Base-by-base conservation (phyloP, 1,140 invertebrate genomes). In the Drosophila baimaii region DNA sequence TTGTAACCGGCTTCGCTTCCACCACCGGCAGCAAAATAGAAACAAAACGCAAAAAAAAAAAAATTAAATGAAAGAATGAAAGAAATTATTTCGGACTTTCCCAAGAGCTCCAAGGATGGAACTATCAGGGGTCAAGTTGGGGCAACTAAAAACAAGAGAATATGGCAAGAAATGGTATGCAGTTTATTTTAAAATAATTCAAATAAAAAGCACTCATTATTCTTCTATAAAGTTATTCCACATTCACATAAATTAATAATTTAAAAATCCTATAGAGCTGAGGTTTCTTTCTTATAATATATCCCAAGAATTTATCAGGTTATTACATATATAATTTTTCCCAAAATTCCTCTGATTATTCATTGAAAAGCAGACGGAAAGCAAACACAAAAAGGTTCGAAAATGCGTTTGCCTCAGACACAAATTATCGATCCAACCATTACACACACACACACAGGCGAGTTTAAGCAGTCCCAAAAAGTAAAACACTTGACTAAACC, bases 331-430 rank as follows among this genome's bases (percentile, higher is more conserved):
- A 46, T 23, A 33, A n/a, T 8, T 44, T 63, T 25, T 9, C 9
- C 27, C 3, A 21, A 63, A 31, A 17, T 21, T 7, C 12, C 37
- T 17, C 9, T 21, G 44, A 43, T 41, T 68, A 25, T 51, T 68
- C 25, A 54, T 47, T 39, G 23, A 52, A 35, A 52, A 10, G 12
- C 31, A 37, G 41, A 29, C 43, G 29, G 6, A 65, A 44, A 31
- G 10, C 23, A 51, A 37, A 43, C 51, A 47, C 55, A 51, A 23
- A 55, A 31, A 44, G 55, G 19, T 39, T 29, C 8, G n/a, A 58
- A 81, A 85, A 81, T 84, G 81, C 82, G 82, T 84, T 85, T 77
- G 64, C 68, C 59, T 68, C 78, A 84, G 68, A 70, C 68, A 71
- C 65, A 70, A 71, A 70, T 57, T 71, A 71, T 71, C 68, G 68